Conservation (phyloP, 1,140 invertebrate species). For the Melitaea cinxia region DNA sequence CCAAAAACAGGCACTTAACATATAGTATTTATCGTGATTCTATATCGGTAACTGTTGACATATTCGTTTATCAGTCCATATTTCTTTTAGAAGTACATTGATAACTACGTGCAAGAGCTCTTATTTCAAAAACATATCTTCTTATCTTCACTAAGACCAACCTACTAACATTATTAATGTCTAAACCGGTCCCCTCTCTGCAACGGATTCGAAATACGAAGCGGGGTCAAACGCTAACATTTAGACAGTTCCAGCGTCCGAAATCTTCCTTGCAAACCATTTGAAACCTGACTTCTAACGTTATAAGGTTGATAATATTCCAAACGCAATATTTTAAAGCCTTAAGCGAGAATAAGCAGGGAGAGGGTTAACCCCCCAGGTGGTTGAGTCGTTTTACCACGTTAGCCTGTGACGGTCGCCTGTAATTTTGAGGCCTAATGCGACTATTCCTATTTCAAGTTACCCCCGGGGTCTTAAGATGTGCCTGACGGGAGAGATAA, state of each 20-base stretch:
- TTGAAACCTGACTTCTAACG: conserved; percentile 22
- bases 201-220: conserved; percentile 68
- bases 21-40: too few relatives aligned
- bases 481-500: conserved; percentile 73
- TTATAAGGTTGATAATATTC: conserved; percentile 34
- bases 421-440: conserved; percentile 80
- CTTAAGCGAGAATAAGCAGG: conserved; percentile 30
- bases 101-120: background rate
- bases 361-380: conserved; percentile 67
- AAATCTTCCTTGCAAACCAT: conserved; percentile 18
- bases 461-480: conserved; percentile 68
- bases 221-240: conserved; percentile 76
- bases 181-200: conserved; percentile 64
- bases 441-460: conserved; percentile 79
- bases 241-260: conserved; percentile 52
- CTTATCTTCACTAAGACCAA: conserved; percentile 68
- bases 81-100: too few relatives aligned
- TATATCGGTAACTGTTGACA: too few relatives aligned
- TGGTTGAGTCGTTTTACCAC: conserved; percentile 76
- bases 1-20: too few relatives aligned
- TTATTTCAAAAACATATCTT: conserved; percentile 18
- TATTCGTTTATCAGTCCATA: too few relatives aligned
- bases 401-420: conserved; percentile 78
- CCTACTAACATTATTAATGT: conserved; percentile 78
- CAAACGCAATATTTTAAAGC: conserved; percentile 14